Base-by-base conservation (phyloP, 2,113 vertebrate genomes). In the Solea solea region DNA sequence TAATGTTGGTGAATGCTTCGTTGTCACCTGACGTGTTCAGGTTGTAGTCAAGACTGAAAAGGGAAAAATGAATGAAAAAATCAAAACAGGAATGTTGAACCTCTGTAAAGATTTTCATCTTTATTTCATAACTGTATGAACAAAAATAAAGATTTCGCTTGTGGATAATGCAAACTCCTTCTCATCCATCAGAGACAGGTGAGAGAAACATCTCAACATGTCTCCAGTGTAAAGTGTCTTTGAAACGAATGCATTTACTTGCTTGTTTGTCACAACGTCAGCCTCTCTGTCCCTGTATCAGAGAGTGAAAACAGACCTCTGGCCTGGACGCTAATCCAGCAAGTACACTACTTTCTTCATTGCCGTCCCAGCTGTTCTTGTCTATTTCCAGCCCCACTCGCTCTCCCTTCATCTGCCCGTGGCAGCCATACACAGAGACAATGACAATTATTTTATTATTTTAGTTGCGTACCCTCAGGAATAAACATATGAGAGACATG, bases 351-450 rank as follows among this genome's bases (percentile, higher is more conserved):
- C 86, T 74, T 69, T 90, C 83, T 93, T 73, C 89, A 88, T 94
- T 94, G 91, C 87, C 74, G 68, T 75, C 21, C 65, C 89, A 90
- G 94, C 95, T 98, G 96, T 88, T 88, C 83, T 91, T 89, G 92
- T 95, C 95, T 44, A 55, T 96, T 94, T 90, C 77, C 25, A 90
- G 88, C 88, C 73, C 83, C 13, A 85, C 84, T 76, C 82, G 88
- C 80, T 9, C 40, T 1, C 76, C 87, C 84, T 89, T 77, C 56
- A 50, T 75, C 27, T 9, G 55, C 44, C 50, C 71, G 61, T 21
- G n/a, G 53, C 28, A 63, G 21, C 45, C 12, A 8, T 34, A 53
- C 56, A 60, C 64, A 58, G 11, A 58, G 27, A 48, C 64, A 75
- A 68, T 70, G 34, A 75, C 60, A 41, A 4, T 40, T 42, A 11